Percentiles rank a stretch among this genome's conserved stretches.
phyloP scores from a whole-genome alignment of 1,140 invertebrate genomes.

The Rhizoglyphus robini region DNA sequence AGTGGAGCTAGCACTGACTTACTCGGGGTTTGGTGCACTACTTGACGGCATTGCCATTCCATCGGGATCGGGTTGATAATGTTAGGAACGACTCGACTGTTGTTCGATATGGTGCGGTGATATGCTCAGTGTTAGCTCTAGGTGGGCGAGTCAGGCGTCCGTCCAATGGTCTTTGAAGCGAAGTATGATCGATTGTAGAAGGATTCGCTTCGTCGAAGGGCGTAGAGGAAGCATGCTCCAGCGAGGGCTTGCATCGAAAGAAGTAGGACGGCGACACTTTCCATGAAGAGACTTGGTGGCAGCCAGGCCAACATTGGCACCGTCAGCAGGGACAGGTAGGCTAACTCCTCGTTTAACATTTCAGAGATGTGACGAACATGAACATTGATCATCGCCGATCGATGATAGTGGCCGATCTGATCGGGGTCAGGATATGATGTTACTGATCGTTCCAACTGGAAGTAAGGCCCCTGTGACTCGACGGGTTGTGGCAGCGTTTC shows the following conservation, averaged over 20 bases:
- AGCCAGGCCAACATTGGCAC: conserved; percentile 13
- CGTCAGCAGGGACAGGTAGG: neutral
- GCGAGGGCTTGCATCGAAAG: conserved; percentile 11
- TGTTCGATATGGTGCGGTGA: no score
- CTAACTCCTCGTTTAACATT: conserved; percentile 7
- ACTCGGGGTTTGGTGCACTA: no score
- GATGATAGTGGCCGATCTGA: neutral
- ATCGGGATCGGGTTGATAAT: neutral
- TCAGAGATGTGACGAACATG: neutral
- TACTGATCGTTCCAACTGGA: neutral
- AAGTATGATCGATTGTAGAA: conserved; percentile 2
- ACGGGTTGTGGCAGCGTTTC: neutral
- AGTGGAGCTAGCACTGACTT: neutral
- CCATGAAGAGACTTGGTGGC: conserved; percentile 7
- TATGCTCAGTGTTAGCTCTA: no score
- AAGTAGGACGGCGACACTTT: neutral
- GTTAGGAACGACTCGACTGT: no score
- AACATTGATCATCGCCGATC: neutral
- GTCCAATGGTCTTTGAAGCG: no score
- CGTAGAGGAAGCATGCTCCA: neutral
- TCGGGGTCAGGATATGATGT: neutral
- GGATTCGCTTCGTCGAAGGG: conserved; percentile 1
- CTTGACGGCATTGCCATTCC: no score
- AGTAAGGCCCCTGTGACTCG: neutral
- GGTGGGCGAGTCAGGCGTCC: no score